A percentile compares a stretch with the other conserved stretches of the same genome.
These are phyloP conservation scores for Sciurus vulgaris DNA, from an alignment of 2,797 vertebrate species.

Conservation along the genomic window DNA sequence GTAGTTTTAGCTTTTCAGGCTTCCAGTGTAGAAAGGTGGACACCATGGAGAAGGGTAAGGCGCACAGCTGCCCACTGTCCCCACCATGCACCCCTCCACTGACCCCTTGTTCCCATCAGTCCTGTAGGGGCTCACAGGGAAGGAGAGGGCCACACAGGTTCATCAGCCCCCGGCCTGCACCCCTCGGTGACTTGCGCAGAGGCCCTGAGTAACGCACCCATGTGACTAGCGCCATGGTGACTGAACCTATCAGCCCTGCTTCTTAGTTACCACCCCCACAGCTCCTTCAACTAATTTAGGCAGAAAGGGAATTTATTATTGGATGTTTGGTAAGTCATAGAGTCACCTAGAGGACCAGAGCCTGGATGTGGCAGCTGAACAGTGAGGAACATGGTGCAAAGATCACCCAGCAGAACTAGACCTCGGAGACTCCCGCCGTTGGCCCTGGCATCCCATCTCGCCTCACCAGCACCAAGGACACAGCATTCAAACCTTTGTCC, in stretches of 20 bases:
- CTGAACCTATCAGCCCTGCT: background rate
- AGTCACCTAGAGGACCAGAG: background rate
- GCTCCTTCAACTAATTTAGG: background rate
- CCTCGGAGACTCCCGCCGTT: background rate
- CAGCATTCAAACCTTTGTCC: background rate
- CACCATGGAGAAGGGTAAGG: too few relatives aligned
- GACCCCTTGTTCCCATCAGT: accelerated
- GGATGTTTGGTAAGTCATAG: background rate
- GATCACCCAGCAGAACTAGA: background rate
- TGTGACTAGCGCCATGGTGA: background rate
- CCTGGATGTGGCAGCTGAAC: background rate
- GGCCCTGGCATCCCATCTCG: accelerated
- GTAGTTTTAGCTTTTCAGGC: background rate
- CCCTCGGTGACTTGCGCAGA: background rate
- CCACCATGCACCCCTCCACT: background rate
- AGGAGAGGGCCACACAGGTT: accelerated
- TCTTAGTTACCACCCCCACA: background rate
- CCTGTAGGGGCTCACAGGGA: background rate
- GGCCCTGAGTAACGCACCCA: too few relatives aligned
- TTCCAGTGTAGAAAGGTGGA: background rate
- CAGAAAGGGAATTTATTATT: background rate
- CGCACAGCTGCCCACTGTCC: accelerated
- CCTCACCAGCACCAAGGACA: accelerated
- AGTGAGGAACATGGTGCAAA: background rate
- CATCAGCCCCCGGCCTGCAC: background rate